Evolutionary conservation across 2,113 vertebrate species (phyloP).

Genomic region (Dipodomys spectabilis): DNA sequence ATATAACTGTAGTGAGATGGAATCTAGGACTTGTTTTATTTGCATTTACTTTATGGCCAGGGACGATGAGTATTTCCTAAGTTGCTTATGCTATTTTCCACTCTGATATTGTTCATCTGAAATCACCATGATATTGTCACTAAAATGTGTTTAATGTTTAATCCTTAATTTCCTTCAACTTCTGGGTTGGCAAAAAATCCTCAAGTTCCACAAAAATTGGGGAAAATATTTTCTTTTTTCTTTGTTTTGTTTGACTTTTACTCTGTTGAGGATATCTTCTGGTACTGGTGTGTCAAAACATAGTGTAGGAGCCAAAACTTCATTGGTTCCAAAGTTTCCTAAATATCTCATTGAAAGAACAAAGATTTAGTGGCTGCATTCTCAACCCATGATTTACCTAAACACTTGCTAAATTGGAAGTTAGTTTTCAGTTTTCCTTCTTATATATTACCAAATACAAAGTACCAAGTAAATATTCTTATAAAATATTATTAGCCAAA

Average conservation of each 20-base stretch:
- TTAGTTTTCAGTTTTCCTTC: not conserved
- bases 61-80: not conserved
- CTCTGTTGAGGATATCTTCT: not conserved
- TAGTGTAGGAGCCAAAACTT: not conserved
- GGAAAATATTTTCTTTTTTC: slow-evolving; percentile 14
- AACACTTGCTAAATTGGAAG: not conserved
- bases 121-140: not conserved
- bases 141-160: slow-evolving; percentile 6
- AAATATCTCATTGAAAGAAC: not conserved
- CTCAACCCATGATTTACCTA: not conserved
- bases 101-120: not conserved
- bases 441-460: slow-evolving; percentile 29
- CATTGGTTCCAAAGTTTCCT: not conserved
- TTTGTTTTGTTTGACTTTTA: slow-evolving; percentile 25
- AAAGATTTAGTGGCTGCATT: not conserved
- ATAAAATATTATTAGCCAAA: not conserved
- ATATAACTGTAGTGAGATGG: too few relatives aligned
- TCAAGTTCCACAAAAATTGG: slow-evolving; percentile 27
- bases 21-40: too few relatives aligned
- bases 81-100: not conserved
- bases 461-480: not conserved
- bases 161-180: not conserved
- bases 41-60: too few relatives aligned
- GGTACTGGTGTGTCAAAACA: not conserved
- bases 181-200: slow-evolving; percentile 6